Evolutionary conservation across 1,140 invertebrate genomes (phyloP).

Genomic region (Lepidurus packardi): DNA sequence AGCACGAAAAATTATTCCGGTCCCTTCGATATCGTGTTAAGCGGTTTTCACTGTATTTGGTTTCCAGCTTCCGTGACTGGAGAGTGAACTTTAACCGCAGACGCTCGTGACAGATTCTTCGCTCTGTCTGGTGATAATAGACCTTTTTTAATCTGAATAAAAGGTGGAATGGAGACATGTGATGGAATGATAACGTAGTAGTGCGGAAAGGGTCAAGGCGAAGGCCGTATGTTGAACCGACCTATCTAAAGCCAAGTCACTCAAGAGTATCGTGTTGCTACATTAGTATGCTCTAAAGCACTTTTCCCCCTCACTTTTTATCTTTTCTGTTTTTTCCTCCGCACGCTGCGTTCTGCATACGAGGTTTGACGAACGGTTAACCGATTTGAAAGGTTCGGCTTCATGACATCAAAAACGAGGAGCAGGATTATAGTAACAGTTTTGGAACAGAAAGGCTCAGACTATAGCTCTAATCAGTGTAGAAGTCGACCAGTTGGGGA

Average conservation of each 20-base stretch:
- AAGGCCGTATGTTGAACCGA: not conserved
- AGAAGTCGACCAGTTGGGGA: not conserved
- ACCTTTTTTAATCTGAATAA: not conserved
- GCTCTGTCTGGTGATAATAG: not conserved
- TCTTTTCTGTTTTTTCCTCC: not conserved
- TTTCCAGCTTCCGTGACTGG: no score
- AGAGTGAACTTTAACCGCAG: no score
- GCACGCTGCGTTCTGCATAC: not conserved
- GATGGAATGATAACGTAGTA: not conserved
- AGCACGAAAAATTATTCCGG: no score
- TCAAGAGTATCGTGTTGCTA: not conserved
- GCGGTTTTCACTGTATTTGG: no score
- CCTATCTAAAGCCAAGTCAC: not conserved
- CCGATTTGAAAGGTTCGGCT: not conserved
- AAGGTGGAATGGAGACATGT: constrained; percentile 1
- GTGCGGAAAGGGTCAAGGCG: not conserved
- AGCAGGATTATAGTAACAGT: not conserved
- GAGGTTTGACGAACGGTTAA: not conserved
- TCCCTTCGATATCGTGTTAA: no score
- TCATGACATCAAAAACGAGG: not conserved
- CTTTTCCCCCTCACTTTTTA: constrained; percentile 1
- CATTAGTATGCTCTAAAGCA: constrained; percentile 15
- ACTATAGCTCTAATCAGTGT: not conserved
- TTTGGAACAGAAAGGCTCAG: not conserved
- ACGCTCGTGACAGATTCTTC: not conserved